These are phyloP conservation scores for Liolophura sinensis DNA, from an alignment of 1,140 invertebrate species.

Conservation along the genomic window DNA sequence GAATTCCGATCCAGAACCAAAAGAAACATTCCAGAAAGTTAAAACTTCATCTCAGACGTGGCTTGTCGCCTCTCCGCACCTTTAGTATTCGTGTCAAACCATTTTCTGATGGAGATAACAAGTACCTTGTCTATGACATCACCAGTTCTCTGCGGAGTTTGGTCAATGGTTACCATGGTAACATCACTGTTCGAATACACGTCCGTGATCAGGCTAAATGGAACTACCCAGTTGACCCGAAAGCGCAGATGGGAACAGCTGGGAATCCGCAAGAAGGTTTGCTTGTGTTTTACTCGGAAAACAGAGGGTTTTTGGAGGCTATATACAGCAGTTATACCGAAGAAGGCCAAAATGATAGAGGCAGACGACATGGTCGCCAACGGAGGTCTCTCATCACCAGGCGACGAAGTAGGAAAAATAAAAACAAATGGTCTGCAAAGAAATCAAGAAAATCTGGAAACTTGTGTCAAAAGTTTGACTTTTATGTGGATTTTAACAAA, in stretches of 20 bases:
- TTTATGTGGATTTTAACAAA: constrained; percentile 92
- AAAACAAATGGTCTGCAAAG: constrained; percentile 15
- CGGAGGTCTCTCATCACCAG: background rate
- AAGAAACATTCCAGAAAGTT: background rate
- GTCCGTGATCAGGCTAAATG: constrained; percentile 11
- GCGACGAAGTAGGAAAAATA: constrained; percentile 10
- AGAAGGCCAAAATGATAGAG: background rate
- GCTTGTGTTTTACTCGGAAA: constrained; percentile 38
- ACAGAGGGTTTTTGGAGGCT: constrained; percentile 31
- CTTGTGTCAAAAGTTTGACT: constrained; percentile 43
- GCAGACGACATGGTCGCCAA: background rate
- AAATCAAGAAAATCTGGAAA: constrained; percentile 13
- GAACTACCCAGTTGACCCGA: constrained; percentile 6
- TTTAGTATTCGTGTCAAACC: constrained; percentile 13
- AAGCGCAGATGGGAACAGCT: constrained; percentile 1
- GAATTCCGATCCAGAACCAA: constrained; percentile 13
- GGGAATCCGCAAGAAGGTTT: constrained; percentile 17
- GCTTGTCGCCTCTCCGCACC: constrained; percentile 10
- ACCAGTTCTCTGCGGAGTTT: constrained; percentile 18
- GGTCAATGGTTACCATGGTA: constrained; percentile 31
- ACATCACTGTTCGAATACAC: constrained; percentile 24
- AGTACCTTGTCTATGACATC: constrained; percentile 29
- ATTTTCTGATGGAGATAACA: constrained; percentile 17
- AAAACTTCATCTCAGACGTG: constrained; percentile 1
- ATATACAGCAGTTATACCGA: constrained; percentile 32